Conservation (phyloP, 64 coral and sea anemone genomes). For the Stichodactyla helianthus region DNA sequence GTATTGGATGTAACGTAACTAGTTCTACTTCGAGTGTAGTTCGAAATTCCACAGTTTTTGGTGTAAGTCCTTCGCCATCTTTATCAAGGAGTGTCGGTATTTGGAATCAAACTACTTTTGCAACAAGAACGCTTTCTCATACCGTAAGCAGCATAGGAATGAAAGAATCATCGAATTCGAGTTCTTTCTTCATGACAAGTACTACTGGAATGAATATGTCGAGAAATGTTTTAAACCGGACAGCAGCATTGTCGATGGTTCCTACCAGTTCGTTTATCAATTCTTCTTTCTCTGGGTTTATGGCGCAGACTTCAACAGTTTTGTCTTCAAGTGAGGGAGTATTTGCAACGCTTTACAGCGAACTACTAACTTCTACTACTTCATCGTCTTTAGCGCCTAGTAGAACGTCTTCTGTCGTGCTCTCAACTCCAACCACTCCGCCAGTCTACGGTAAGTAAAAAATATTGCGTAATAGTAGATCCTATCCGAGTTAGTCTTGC, state of each 20-base stretch:
- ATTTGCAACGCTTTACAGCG: neutral
- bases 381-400: neutral
- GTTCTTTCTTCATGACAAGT: neutral
- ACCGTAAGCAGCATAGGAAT: neutral
- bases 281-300: neutral
- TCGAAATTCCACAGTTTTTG: neutral
- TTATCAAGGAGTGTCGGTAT: neutral
- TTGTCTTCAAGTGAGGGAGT: neutral
- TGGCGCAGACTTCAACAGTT: neutral
- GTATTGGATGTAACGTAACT: neutral
- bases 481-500: too few species aligned
- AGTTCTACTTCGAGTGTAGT: neutral
- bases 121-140: neutral
- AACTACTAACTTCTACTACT: neutral
- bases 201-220: neutral
- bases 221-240: neutral
- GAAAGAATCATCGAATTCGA: neutral
- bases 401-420: conserved; percentile 10
- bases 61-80: neutral
- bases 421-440: neutral
- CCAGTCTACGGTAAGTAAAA: conserved; percentile 2
- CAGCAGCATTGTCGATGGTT: neutral
- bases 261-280: neutral
- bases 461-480: neutral
- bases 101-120: neutral